A percentile compares a stretch with the other conserved stretches of the same genome.
phyloP scores from a whole-genome alignment of 2,888 invertebrate genomes.

The Heliconius cydno region DNA sequence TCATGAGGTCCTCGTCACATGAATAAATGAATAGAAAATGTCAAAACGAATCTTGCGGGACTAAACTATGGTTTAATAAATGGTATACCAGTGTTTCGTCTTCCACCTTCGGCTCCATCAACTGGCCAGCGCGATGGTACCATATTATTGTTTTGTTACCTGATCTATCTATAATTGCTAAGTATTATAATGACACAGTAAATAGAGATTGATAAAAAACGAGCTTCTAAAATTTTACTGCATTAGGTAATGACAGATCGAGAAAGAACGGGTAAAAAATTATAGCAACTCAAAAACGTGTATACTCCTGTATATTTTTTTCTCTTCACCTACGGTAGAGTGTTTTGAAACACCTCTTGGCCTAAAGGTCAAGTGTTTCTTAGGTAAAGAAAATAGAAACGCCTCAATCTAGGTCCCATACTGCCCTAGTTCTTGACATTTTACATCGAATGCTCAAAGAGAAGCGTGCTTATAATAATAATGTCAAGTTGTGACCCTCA shows the following conservation, averaged over 20 bases:
- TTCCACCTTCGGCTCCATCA: no score
- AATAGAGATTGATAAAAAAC: no score
- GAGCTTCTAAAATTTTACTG: no score
- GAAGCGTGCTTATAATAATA: neutral
- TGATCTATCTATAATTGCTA: no score
- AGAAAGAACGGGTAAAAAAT: neutral
- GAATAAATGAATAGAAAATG: no score
- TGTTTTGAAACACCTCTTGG: slow-evolving; percentile 30
- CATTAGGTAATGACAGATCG: no score
- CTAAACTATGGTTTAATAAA: no score
- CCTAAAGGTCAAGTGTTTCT: slow-evolving; percentile 39
- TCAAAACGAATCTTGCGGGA: no score
- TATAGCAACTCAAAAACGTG: neutral
- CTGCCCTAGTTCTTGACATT: slow-evolving; percentile 25
- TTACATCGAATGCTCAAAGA: slow-evolving; percentile 4
- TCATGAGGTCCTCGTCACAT: no score
- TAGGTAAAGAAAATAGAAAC: slow-evolving; percentile 36
- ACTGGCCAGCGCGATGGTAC: no score
- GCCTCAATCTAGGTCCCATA: slow-evolving; percentile 14
- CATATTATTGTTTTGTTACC: neutral
- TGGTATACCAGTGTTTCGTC: no score
- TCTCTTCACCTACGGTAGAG: slow-evolving; percentile 17
- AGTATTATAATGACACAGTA: no score
- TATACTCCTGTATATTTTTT: neutral
- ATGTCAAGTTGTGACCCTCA: neutral